Percentiles rank a stretch among this genome's conserved stretches.
Evolutionary conservation across 2,888 invertebrate species (phyloP).

Genomic region (Hedychridium roseum): DNA sequence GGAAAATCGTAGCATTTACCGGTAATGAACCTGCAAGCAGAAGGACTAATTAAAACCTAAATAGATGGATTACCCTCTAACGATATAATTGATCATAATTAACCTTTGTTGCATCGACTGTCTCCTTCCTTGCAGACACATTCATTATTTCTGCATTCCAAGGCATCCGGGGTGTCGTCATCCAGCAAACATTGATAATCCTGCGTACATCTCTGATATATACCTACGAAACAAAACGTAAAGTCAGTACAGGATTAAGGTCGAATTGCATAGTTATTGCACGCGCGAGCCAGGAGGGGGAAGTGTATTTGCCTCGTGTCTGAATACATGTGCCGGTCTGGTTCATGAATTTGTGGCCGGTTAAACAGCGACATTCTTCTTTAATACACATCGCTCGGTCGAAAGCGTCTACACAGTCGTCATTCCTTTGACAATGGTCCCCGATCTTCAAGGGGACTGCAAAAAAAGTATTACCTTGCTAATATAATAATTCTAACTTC

Average conservation of each 20-base stretch:
- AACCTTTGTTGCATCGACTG: constrained; percentile 36
- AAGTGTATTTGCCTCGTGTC: constrained; percentile 29
- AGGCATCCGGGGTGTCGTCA: constrained; percentile 1
- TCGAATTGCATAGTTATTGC: not conserved
- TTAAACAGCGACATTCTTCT: constrained; percentile 35
- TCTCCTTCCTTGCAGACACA: constrained; percentile 36
- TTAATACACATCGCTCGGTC: constrained; percentile 37
- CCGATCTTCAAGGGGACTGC: constrained; percentile 35
- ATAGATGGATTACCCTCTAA: constrained; percentile 9
- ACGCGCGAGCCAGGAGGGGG: not conserved
- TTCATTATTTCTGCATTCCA: constrained; percentile 34
- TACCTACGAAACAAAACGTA: constrained; percentile 20
- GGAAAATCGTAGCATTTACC: no score
- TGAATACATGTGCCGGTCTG: constrained; percentile 34
- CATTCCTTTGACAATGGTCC: constrained; percentile 43
- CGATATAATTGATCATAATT: constrained; percentile 24
- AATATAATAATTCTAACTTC: not conserved
- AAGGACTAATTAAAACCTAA: no score
- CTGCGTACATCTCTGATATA: constrained; percentile 30
- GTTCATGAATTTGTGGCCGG: constrained; percentile 35
- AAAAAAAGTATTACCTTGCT: constrained; percentile 7
- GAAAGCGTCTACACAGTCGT: constrained; percentile 42
- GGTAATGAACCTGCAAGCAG: no score
- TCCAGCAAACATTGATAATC: constrained; percentile 38
- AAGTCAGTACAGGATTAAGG: not conserved